These are phyloP conservation scores for Lepeophtheirus nordmannii DNA, from an alignment of 2,888 invertebrate species.

Conservation along the genomic window DNA sequence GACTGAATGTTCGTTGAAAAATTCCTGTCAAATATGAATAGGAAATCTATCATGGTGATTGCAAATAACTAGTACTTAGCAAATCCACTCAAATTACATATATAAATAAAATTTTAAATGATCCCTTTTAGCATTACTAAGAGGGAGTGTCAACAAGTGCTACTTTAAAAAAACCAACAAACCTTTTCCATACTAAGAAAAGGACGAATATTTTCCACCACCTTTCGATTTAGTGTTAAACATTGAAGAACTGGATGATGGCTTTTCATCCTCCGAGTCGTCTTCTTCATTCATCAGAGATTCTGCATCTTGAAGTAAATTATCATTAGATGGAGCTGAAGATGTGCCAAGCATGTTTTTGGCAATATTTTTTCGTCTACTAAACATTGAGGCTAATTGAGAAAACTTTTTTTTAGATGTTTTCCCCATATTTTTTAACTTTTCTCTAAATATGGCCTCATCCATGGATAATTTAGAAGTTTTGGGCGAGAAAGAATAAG, in stretches of 20 bases:
- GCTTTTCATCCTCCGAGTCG: conserved; percentile 14
- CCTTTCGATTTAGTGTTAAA: not conserved
- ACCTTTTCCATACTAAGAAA: conserved; percentile 3
- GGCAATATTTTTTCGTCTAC: conserved; percentile 38
- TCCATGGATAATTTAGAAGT: conserved; percentile 33
- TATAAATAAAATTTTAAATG: too few species aligned
- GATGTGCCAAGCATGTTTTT: conserved; percentile 27
- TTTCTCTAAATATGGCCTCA: conserved; percentile 56
- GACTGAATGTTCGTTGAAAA: too few species aligned
- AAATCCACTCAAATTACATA: too few species aligned
- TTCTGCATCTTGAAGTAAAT: conserved; percentile 30
- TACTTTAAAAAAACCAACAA: not conserved
- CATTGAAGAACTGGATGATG: not conserved
- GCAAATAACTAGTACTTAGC: too few species aligned
- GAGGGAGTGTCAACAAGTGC: too few species aligned
- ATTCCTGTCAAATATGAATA: too few species aligned
- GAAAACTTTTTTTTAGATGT: conserved; percentile 64
- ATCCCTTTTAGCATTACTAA: too few species aligned
- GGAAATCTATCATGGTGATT: too few species aligned
- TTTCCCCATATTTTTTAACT: conserved; percentile 66
- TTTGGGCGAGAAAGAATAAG: not conserved
- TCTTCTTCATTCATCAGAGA: conserved; percentile 30
- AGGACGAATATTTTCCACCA: conserved; percentile 17
- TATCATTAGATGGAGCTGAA: conserved; percentile 29
- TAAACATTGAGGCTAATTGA: conserved; percentile 58